A percentile compares a stretch with the other conserved stretches of the same genome.
Evolutionary conservation across 2,888 invertebrate species (phyloP).

Genomic region (Steinernema carpocapsae): DNA sequence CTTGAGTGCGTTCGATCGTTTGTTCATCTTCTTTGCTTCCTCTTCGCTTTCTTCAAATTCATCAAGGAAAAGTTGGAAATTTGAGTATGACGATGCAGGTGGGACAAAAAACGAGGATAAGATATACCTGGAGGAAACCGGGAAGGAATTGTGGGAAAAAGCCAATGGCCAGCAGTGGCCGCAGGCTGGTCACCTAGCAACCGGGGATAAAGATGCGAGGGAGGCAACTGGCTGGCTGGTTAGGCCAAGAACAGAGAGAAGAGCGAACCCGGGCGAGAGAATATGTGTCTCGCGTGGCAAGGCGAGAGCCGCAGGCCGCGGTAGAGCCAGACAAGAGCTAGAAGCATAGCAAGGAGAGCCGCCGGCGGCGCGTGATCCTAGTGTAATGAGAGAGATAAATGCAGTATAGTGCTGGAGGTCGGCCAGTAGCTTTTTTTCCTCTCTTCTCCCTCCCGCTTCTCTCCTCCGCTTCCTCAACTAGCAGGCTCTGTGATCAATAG

Average conservation of each 20-base stretch:
- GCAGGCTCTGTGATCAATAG: slow-evolving; percentile 29
- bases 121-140: too few relatives aligned
- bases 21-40: not conserved
- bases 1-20: not conserved
- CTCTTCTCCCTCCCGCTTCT: slow-evolving; percentile 2
- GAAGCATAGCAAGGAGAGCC: slow-evolving; percentile 5
- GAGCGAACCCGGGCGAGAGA: not conserved
- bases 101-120: too few relatives aligned
- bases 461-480: slow-evolving; percentile 28
- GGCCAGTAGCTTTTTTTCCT: slow-evolving; percentile 31
- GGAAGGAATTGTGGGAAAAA: not conserved
- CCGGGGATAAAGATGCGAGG: slow-evolving; percentile 1
- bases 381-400: slow-evolving; percentile 35
- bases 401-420: slow-evolving; percentile 33
- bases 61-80: too few relatives aligned
- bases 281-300: not conserved
- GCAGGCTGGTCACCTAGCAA: slow-evolving; percentile 7
- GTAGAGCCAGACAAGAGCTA: slow-evolving; percentile 1
- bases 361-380: slow-evolving; percentile 20
- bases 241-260: not conserved
- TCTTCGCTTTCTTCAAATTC: not conserved
- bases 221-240: not conserved
- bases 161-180: not conserved
- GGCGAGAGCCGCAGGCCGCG: not conserved
- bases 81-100: too few relatives aligned